Conservation (phyloP, 2,888 invertebrate species). For the Lycaena phlaeas region DNA sequence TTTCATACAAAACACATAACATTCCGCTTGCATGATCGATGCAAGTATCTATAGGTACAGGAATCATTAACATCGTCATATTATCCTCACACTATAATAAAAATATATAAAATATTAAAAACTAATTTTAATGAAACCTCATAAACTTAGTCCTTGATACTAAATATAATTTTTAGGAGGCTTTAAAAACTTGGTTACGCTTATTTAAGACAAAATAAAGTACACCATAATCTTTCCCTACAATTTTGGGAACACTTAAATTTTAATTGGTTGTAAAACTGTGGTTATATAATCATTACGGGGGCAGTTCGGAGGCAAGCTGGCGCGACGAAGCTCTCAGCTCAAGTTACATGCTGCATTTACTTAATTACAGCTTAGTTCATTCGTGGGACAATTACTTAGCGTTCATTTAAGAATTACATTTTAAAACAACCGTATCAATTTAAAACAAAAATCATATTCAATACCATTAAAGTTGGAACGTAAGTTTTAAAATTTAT, state of each 20-base stretch:
- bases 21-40: too few species aligned
- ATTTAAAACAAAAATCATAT: conserved; percentile 13
- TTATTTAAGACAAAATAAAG: conserved; percentile 51
- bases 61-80: too few species aligned
- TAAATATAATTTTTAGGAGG: conserved; percentile 5
- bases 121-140: not conserved
- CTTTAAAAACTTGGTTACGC: conserved; percentile 27
- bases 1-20: too few species aligned
- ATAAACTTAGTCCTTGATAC: not conserved
- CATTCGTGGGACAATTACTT: conserved; percentile 54
- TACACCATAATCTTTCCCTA: conserved; percentile 46
- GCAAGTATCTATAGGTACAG: too few species aligned
- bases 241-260: conserved; percentile 65
- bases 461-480: conserved; percentile 15
- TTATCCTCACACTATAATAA: too few species aligned
- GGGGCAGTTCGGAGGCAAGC: conserved; percentile 47
- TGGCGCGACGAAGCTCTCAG: conserved; percentile 26
- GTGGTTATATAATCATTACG: conserved; percentile 66
- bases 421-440: conserved; percentile 5
- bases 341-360: conserved; percentile 63
- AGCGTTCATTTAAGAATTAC: not conserved
- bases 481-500: conserved; percentile 24
- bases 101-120: too few species aligned
- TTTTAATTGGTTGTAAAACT: conserved; percentile 70
- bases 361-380: conserved; percentile 62